Conservation (phyloP, 2,888 invertebrate genomes). For the Linyphia triangularis region DNA sequence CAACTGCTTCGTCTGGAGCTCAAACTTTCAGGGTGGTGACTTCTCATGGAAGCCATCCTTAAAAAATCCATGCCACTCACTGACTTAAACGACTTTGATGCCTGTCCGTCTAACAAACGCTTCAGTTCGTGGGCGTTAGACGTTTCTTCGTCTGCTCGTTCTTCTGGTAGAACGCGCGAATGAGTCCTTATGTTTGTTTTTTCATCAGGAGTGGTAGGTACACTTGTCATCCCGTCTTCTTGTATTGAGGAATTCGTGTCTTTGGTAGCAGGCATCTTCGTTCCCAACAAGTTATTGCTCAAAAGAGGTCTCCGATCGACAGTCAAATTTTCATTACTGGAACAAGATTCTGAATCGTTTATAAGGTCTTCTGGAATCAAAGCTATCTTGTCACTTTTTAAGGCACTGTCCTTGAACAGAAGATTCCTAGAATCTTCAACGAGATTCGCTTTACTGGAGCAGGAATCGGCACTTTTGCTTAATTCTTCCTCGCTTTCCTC, state of each 20-base stretch:
- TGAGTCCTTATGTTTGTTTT: not conserved
- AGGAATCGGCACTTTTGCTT: not conserved
- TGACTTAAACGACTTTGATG: not conserved
- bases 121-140: not conserved
- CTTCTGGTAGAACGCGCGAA: not conserved
- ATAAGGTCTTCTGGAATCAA: not conserved
- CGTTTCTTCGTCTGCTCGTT: not conserved
- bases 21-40: slow-evolving; percentile 18
- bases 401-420: not conserved
- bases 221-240: not conserved
- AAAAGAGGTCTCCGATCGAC: not conserved
- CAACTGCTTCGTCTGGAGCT: slow-evolving; percentile 54
- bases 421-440: not conserved
- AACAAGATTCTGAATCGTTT: not conserved
- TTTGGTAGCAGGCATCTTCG: too few species aligned
- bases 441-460: not conserved
- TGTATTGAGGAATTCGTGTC: not conserved
- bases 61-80: slow-evolving; percentile 16
- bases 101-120: not conserved
- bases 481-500: slow-evolving; percentile 62
- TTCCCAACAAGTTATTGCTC: too few species aligned
- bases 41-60: slow-evolving; percentile 35
- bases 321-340: not conserved
- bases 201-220: not conserved
- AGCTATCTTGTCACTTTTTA: not conserved